A percentile compares a stretch with the other conserved stretches of the same genome.
phyloP scores from a whole-genome alignment of 2,888 invertebrate species.

The Camponotus fellah region DNA sequence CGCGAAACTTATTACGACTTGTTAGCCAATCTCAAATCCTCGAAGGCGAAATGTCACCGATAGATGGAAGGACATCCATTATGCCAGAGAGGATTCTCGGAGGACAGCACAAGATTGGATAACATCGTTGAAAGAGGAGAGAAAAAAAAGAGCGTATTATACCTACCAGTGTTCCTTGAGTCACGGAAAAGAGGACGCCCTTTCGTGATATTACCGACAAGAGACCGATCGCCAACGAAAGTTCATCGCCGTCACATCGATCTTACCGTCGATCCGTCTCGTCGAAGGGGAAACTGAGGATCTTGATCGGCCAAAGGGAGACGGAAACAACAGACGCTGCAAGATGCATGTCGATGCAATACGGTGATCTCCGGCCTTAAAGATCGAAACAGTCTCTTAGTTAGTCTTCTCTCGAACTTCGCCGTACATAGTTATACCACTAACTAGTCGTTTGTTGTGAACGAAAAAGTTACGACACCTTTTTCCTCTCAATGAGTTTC shows the following conservation, averaged over 20 bases:
- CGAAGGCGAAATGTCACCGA: constrained; percentile 49
- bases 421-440: background rate
- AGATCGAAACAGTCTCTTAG: background rate
- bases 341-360: constrained; percentile 11
- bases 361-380: background rate
- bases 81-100: constrained; percentile 38
- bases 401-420: background rate
- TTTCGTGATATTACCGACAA: constrained; percentile 55
- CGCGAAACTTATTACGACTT: constrained; percentile 55
- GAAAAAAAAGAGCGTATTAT: constrained; percentile 31
- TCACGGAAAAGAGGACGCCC: constrained; percentile 54
- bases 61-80: constrained; percentile 48
- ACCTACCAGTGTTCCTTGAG: constrained; percentile 45
- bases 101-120: constrained; percentile 31
- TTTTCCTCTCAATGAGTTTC: background rate
- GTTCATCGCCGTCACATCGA: constrained; percentile 56
- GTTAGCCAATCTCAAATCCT: constrained; percentile 51
- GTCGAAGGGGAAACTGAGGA: constrained; percentile 27
- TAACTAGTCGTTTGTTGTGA: background rate
- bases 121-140: constrained; percentile 35
- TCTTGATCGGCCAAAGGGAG: constrained; percentile 44
- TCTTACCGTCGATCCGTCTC: constrained; percentile 28
- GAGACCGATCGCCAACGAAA: constrained; percentile 44
- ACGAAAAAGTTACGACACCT: background rate
- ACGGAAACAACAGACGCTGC: constrained; percentile 32